Evolutionary conservation across 2,797 vertebrate genomes (phyloP), one percentile per base, ranked within the genome.

Genomic region (Pampus argenteus): DNA sequence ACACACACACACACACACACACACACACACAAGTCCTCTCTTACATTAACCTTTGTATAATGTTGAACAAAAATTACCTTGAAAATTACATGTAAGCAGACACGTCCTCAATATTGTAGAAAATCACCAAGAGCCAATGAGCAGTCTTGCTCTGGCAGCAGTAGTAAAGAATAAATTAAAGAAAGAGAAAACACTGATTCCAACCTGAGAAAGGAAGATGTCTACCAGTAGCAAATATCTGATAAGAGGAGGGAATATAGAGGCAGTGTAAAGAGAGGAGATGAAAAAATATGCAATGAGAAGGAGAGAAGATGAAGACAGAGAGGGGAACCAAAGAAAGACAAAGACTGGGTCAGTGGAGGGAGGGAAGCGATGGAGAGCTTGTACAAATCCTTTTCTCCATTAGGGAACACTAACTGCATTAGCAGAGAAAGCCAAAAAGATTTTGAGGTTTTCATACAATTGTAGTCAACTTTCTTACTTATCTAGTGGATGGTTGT

Each of bases 121-220:
- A n/a, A n/a, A n/a, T n/a, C n/a, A n/a, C n/a, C n/a, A n/a, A n/a
- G n/a, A n/a, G n/a, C n/a, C n/a, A n/a, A n/a, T n/a, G n/a, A n/a
- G n/a, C n/a, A n/a, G n/a, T n/a, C n/a, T n/a, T n/a, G n/a, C n/a
- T n/a, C n/a, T n/a, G n/a, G n/a, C n/a, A n/a, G n/a, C n/a, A n/a
- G n/a, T n/a, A n/a, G n/a, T n/a, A n/a, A n/a, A n/a, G 15, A 87
- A 79, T 86, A 78, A 75, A 85, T 68, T 52, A 79, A 63, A 40
- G 49, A 54, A 55, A 62, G 73, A 47, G 57, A 72, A 75, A 87
- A 65, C 47, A 59, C 4, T 52, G 56, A 77, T 76, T 44, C 15
- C 17, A 57, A 77, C 76, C 58, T 75, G 49, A 76, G 58, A 77
- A 71, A 54, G 56, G 69, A 72, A 60, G 34, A 57, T 66, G 81